Conservation (phyloP, 2,797 vertebrate species). For the Agapornis canus region DNA sequence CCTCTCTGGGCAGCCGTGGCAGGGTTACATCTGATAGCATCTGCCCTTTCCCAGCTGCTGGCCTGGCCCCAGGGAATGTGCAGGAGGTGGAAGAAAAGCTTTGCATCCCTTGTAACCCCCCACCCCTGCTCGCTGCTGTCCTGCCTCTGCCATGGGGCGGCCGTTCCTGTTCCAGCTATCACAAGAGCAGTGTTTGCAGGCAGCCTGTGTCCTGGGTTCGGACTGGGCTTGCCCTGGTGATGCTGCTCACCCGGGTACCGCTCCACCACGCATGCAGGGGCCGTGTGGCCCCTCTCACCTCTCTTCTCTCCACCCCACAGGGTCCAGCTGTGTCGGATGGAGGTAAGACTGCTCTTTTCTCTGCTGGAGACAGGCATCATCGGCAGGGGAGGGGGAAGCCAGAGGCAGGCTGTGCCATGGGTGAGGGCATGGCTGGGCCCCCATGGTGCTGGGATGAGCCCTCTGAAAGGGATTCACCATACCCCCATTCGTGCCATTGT, state of each 20-base stretch:
- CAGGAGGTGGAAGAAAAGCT: not conserved
- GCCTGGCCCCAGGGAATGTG: not conserved
- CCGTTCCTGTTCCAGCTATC: fast-evolving
- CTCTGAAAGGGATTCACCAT: not conserved
- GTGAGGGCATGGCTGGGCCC: fast-evolving
- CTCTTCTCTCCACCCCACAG: conserved; percentile 75
- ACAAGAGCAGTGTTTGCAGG: not conserved
- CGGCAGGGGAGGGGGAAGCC: not conserved
- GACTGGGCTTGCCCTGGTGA: not conserved
- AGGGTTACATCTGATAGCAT: not conserved
- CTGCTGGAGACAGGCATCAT: not conserved
- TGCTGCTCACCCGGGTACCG: not conserved
- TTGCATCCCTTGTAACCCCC: not conserved
- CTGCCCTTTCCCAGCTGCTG: not conserved
- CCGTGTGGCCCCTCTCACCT: not conserved
- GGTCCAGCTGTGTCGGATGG: conserved; percentile 93
- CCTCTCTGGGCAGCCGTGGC: not conserved
- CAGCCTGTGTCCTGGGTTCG: fast-evolving
- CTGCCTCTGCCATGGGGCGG: not conserved
- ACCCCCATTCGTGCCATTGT: fast-evolving
- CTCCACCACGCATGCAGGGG: not conserved
- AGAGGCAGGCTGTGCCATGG: not conserved
- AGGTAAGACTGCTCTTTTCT: conserved; percentile 83
- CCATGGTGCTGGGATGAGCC: not conserved
- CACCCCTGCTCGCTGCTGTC: fast-evolving